Evolutionary conservation across 2,888 invertebrate species (phyloP), one percentile per base, ranked within the genome.

Genomic region (Thymelicus acteon): DNA sequence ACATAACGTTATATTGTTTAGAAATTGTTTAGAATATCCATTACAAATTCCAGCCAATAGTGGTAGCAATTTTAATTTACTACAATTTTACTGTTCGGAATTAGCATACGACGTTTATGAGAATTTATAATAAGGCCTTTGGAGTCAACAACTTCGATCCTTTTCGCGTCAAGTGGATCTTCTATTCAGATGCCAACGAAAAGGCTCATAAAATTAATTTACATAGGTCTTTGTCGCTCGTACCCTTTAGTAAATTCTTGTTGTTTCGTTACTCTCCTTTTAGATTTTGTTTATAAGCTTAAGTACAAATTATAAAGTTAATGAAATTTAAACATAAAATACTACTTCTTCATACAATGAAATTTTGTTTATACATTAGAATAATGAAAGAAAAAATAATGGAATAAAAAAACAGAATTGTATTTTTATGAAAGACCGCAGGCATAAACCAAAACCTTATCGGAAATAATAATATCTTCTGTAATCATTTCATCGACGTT

Each of bases 161-260:
- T 79, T 83, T 84, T 75, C 75, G 77, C 75, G 75, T 80, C 76
- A 76, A 82, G 81, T 77, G 76, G 72, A 67, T 73, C 76, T 67
- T 76, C 85, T 80, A 86, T 90, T 90, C 84, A 88, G 79, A 85
- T 86, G 85, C 81, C 80, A 84, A 85, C 80, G 83, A 85, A 89
- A 89, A 86, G 86, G 87, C 82, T 80, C 78, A 79, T 81, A 85
- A 87, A 90, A 88, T 90, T 89, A 90, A 92, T 92, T 91, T 90
- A 85, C 90, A 89, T 88, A 85, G 85, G 77, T 47, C 84, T 80
- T 88, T 90, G 87, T 89, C 60, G 12, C 76, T 74, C 82, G 78
- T 81, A 80, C 79, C 86, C 87, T 89, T 87, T 87, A 86, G 89
- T 86, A 84, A 87, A 88, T 84, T 84, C 79, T 73, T 79, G 72